Conservation (phyloP, 2,113 vertebrate genomes). For the Mustelus asterias region DNA sequence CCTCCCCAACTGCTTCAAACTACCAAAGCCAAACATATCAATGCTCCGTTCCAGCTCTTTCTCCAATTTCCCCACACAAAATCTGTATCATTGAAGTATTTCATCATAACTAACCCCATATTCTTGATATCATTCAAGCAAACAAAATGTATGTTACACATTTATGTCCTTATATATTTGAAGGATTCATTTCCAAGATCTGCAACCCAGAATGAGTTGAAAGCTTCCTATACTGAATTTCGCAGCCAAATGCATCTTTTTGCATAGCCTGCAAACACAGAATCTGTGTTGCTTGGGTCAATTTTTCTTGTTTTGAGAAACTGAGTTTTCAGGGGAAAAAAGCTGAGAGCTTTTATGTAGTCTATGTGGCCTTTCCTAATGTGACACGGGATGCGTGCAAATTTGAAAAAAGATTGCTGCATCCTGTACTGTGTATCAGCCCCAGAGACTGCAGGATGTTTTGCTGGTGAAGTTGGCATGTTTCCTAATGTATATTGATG, state of each 20-base stretch:
- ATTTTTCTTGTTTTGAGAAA: background rate
- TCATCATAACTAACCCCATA: background rate
- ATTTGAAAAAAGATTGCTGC: background rate
- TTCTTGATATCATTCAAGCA: background rate
- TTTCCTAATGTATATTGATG: background rate
- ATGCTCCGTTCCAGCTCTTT: too few species aligned
- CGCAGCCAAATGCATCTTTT: background rate
- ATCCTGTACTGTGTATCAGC: background rate
- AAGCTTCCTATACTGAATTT: background rate
- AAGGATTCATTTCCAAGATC: background rate
- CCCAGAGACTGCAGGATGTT: background rate
- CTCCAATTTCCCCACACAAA: too few species aligned
- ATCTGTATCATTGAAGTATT: background rate
- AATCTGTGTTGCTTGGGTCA: background rate
- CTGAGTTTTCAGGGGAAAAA: background rate
- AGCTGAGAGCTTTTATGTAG: background rate
- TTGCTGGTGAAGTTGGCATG: background rate
- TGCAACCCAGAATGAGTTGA: background rate
- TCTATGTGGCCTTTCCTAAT: background rate
- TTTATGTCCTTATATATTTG: background rate
- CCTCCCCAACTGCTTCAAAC: too few species aligned
- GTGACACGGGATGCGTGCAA: background rate
- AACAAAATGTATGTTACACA: background rate
- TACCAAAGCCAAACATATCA: too few species aligned
- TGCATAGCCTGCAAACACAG: background rate